Evolutionary conservation across 2,113 vertebrate genomes (phyloP).

Genomic region (Ameiurus melas): DNA sequence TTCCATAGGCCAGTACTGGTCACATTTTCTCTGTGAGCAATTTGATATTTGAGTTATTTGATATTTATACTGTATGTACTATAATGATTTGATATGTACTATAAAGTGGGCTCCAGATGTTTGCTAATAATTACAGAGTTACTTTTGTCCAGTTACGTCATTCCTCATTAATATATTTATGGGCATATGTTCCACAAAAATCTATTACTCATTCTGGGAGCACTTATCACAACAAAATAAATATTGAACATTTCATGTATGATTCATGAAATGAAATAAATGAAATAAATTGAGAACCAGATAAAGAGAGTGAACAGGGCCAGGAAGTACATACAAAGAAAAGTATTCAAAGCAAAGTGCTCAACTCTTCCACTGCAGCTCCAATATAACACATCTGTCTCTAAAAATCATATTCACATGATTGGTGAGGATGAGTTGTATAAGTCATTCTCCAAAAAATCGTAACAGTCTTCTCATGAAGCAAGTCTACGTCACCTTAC

Average conservation of each 20-base stretch:
- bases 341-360: not conserved
- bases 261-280: not conserved
- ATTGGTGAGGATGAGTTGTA: not conserved
- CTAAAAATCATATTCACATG: not conserved
- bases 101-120: not conserved
- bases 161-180: not conserved
- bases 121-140: not conserved
- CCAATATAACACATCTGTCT: not conserved
- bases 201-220: not conserved
- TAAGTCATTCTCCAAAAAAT: slow-evolving; percentile 68
- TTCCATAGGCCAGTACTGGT: slow-evolving; percentile 75
- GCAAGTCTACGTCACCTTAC: slow-evolving; percentile 66
- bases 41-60: not conserved
- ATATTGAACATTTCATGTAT: not conserved
- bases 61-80: no score
- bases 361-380: not conserved
- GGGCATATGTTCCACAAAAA: not conserved
- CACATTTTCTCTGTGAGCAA: slow-evolving; percentile 76
- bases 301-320: not conserved
- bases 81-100: not conserved
- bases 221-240: not conserved
- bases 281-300: not conserved
- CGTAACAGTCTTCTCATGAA: not conserved
- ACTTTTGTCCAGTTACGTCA: not conserved
- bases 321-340: not conserved